phyloP scores from a whole-genome alignment of 2,888 invertebrate genomes.

The Holacanthella duospinosa region DNA sequence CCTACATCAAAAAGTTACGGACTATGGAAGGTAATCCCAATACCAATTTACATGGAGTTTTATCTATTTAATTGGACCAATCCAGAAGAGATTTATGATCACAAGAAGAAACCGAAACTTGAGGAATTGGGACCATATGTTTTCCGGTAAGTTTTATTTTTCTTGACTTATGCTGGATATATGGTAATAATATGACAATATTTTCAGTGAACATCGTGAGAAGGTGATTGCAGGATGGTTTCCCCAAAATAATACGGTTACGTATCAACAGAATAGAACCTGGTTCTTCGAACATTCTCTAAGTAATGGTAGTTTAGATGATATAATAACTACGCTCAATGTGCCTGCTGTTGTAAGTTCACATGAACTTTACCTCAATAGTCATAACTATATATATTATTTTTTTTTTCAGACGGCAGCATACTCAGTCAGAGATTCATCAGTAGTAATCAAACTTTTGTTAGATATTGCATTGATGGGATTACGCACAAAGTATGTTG shows the following conservation, averaged over 20 bases:
- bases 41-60: constrained; percentile 67
- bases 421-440: constrained; percentile 48
- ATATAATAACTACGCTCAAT: constrained; percentile 65
- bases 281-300: constrained; percentile 63
- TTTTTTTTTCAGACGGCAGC: constrained; percentile 52
- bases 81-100: constrained; percentile 50
- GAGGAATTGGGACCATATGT: constrained; percentile 57
- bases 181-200: too few species aligned
- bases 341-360: constrained; percentile 61
- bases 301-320: constrained; percentile 58
- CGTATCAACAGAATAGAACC: constrained; percentile 60
- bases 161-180: too few species aligned
- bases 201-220: constrained; percentile 42
- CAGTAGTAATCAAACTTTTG: constrained; percentile 42
- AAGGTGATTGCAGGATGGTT: constrained; percentile 54
- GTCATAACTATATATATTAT: background rate
- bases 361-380: background rate
- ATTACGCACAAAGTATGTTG: constrained; percentile 25
- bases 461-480: constrained; percentile 49
- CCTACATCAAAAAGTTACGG: constrained; percentile 54
- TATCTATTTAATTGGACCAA: constrained; percentile 72
- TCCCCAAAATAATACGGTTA: constrained; percentile 57
- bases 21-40: constrained; percentile 69
- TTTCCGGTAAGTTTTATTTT: constrained; percentile 47
- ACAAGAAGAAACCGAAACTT: constrained; percentile 28